phyloP scores from a whole-genome alignment of 2,888 invertebrate species.

The Seladonia tumulorum region DNA sequence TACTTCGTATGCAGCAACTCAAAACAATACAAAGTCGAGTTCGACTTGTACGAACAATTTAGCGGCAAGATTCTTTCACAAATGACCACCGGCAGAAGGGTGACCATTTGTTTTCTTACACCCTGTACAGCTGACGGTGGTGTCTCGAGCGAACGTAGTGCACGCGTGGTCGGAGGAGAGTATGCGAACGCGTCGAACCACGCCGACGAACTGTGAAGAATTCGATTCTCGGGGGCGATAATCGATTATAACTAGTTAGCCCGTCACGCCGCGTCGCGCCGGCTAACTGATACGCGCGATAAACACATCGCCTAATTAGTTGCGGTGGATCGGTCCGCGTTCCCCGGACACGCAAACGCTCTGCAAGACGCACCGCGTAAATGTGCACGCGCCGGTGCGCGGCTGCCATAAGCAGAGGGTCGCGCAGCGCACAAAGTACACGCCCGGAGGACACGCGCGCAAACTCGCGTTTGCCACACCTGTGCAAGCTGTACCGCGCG shows the following conservation, averaged over 20 bases:
- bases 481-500: background rate
- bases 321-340: slow-evolving; percentile 76
- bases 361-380: slow-evolving; percentile 26
- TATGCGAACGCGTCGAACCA: slow-evolving; percentile 2
- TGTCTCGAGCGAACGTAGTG: background rate
- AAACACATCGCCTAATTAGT: slow-evolving; percentile 83
- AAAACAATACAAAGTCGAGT: background rate
- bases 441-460: slow-evolving; percentile 6
- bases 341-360: slow-evolving; percentile 70
- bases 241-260: slow-evolving; percentile 78
- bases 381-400: slow-evolving; percentile 23
- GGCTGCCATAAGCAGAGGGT: background rate
- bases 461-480: slow-evolving; percentile 5
- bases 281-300: slow-evolving; percentile 80
- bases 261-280: slow-evolving; percentile 64
- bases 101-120: background rate
- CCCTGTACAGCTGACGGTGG: background rate
- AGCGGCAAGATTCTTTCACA: background rate
- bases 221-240: slow-evolving; percentile 73
- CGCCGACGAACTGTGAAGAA: slow-evolving; percentile 75
- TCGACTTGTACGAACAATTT: background rate
- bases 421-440: slow-evolving; percentile 22
- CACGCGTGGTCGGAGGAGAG: background rate
- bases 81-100: background rate
- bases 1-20: background rate